Evolutionary conservation across 2,797 vertebrate genomes (phyloP), one percentile per base, ranked within the genome.

Genomic region (Gobio occitaniae): DNA sequence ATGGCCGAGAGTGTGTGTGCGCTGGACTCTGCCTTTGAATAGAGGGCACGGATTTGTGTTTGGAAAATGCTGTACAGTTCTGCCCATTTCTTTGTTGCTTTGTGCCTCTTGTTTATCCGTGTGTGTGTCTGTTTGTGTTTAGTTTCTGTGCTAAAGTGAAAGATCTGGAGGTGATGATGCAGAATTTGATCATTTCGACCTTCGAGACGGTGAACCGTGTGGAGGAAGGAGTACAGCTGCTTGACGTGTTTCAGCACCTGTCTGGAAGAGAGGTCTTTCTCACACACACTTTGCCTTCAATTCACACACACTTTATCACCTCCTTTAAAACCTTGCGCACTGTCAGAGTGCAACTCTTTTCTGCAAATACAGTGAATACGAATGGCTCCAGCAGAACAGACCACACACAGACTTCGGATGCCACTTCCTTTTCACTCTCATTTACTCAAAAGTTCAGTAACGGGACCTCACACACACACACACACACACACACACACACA

Each of bases 191-290:
- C 77, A 92, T 74, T 19, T 93, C 93, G 0, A 92, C 96, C 4
- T 97, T 97, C 16, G 94, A 95, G 88, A 93, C 92, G 0, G 94
- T 96, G 50, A 91, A 88, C 13, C 94, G 92, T 0, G 95, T 96
- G 76, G 94, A 96, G 77, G 95, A 95, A 0, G 97, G 97, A 3
- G 91, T 97, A 71, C 91, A 95, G 50, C 94, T 97, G 61, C 90
- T 97, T 61, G 94, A 96, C 44, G 91, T 95, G 86, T 97, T 97
- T 88, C 94, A 94, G 16, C 93, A 95, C 36, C 86, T 97, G 69
- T 94, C 95, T 0, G 19, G 91, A 38, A 91, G 96, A 63, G 95
- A 98, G 96, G 97, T 98, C 70, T 48, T 4, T 16, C 48, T 50
- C 89, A 85, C 85, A 84, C 32, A 84, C 82, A 41, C 48, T 77